A percentile compares a stretch with the other conserved stretches of the same genome.
Conservation (phyloP, 2,888 invertebrate genomes). For the Pristionchus exspectatus region DNA sequence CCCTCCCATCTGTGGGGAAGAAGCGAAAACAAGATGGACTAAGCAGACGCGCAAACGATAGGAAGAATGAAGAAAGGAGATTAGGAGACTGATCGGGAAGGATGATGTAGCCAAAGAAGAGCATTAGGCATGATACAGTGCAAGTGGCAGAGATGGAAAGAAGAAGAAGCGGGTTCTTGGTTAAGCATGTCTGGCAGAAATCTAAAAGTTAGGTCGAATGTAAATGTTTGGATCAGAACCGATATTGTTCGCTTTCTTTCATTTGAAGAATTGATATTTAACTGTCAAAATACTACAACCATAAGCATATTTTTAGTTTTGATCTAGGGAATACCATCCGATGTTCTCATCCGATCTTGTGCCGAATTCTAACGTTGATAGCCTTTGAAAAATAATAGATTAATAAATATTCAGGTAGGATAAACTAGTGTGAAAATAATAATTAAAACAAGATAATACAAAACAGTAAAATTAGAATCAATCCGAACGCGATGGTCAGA, state of each 20-base stretch:
- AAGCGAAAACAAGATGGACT: constrained; percentile 51
- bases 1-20: neutral
- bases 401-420: too few relatives aligned
- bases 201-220: too few relatives aligned
- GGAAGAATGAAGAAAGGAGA: constrained; percentile 31
- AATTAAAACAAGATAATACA: neutral
- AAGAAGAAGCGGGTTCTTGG: neutral
- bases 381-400: too few relatives aligned
- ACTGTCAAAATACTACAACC: too few relatives aligned
- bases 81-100: constrained; percentile 30
- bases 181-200: neutral
- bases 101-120: constrained; percentile 44
- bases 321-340: too few relatives aligned
- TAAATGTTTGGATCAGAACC: too few relatives aligned
- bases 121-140: constrained; percentile 35
- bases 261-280: too few relatives aligned
- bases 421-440: too few relatives aligned
- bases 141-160: neutral
- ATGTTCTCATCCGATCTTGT: too few relatives aligned
- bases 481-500: neutral
- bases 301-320: too few relatives aligned
- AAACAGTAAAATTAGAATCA: neutral
- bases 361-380: too few relatives aligned
- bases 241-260: too few relatives aligned
- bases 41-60: constrained; percentile 27